These are phyloP conservation scores for Drosophila kohkoa DNA, from an alignment of 1,140 invertebrate genomes.

Conservation along the genomic window DNA sequence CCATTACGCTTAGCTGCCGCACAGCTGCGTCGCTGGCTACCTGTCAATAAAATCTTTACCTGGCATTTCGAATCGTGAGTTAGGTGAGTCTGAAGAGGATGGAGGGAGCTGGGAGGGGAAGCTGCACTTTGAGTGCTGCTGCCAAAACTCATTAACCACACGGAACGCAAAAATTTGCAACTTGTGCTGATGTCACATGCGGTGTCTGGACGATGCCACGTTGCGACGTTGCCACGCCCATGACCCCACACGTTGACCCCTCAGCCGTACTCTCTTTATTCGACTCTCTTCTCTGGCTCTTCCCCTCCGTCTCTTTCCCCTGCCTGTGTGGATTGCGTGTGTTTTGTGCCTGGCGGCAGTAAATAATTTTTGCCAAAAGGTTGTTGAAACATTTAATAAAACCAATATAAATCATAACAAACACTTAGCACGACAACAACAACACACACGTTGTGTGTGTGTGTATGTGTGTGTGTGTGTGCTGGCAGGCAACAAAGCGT, in stretches of 20 bases:
- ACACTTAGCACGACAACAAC: constrained; percentile 74
- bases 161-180: constrained; percentile 34
- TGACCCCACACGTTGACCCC: constrained; percentile 20
- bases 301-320: neutral
- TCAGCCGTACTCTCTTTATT: neutral
- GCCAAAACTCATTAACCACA: constrained; percentile 53
- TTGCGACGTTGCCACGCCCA: constrained; percentile 8
- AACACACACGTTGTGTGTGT: constrained; percentile 4
- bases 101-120: neutral
- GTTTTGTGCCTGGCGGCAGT: constrained; percentile 56
- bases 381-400: constrained; percentile 84
- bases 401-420: constrained; percentile 83
- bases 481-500: constrained; percentile 69
- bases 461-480: neutral
- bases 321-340: constrained; percentile 47
- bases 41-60: constrained; percentile 33
- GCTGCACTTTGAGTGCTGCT: constrained; percentile 49
- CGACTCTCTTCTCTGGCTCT: neutral
- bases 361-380: constrained; percentile 81
- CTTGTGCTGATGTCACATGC: constrained; percentile 23
- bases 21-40: constrained; percentile 35
- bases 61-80: neutral
- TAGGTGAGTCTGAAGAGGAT: neutral
- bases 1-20: constrained; percentile 33
- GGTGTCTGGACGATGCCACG: neutral